These are phyloP conservation scores for Amblyteles armatorius DNA, from an alignment of 2,888 invertebrate species.

Conservation along the genomic window DNA sequence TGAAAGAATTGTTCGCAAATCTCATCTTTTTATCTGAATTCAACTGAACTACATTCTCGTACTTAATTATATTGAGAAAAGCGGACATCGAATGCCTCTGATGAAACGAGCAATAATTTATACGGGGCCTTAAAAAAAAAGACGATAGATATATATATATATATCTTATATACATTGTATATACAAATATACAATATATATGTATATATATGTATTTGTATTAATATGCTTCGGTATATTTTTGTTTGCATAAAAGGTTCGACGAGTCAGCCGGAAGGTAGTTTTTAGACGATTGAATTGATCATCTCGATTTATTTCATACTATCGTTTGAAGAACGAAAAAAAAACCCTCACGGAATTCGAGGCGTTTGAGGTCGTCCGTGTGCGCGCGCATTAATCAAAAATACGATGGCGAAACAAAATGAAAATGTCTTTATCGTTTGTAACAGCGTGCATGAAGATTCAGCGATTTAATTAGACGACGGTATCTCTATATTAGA, in stretches of 20 bases:
- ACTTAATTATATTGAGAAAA: constrained; percentile 36
- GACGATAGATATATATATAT: neutral
- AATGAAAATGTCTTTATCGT: constrained; percentile 11
- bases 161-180: no score
- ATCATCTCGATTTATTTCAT: constrained; percentile 36
- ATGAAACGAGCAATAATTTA: constrained; percentile 29
- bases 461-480: constrained; percentile 37
- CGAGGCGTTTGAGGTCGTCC: constrained; percentile 1
- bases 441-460: neutral
- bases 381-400: neutral
- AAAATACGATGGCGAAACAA: neutral
- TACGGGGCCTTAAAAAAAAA: constrained; percentile 8
- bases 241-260: constrained; percentile 16
- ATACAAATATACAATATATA: neutral
- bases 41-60: constrained; percentile 48
- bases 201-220: no score
- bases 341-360: neutral
- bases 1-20: constrained; percentile 21
- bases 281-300: constrained; percentile 4
- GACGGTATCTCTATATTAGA: constrained; percentile 80
- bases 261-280: constrained; percentile 39
- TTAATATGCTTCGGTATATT: neutral
- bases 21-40: constrained; percentile 39
- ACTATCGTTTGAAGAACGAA: neutral
- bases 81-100: neutral